Percentiles rank a stretch among this genome's conserved stretches.
phyloP scores from a whole-genome alignment of 2,797 vertebrate genomes.

The Choloepus didactylus region DNA sequence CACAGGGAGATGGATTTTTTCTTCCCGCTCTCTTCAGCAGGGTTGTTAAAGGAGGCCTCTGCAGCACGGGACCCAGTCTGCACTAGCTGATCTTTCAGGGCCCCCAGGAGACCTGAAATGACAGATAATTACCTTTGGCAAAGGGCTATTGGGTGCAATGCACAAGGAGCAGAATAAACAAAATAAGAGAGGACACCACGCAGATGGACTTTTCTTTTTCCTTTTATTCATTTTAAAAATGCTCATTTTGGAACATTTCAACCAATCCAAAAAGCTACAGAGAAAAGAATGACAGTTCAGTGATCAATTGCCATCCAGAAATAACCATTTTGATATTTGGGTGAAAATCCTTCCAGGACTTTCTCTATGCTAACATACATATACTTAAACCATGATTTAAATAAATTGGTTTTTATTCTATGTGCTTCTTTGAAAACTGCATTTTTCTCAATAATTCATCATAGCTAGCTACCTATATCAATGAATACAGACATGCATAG shows the following conservation, averaged over 20 bases:
- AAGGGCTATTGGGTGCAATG: not conserved
- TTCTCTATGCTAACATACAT: not conserved
- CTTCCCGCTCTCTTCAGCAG: not conserved
- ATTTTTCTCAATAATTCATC: not conserved
- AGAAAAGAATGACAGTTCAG: not conserved
- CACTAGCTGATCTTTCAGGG: not conserved
- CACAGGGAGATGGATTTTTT: too few relatives aligned
- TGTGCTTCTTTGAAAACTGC: not conserved
- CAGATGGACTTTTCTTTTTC: too few relatives aligned
- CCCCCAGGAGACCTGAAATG: not conserved
- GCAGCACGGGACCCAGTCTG: too few relatives aligned
- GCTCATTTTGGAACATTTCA: not conserved
- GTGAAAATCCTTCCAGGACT: not conserved
- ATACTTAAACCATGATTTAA: not conserved
- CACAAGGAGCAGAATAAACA: not conserved
- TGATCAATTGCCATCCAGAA: not conserved
- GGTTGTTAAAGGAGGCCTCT: not conserved
- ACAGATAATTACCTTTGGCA: not conserved
- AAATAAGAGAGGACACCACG: not conserved
- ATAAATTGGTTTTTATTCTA: not conserved
- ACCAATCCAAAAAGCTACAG: not conserved
- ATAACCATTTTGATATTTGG: not conserved
- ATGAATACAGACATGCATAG: not conserved
- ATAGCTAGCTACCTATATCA: not conserved
- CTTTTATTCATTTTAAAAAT: not conserved